A percentile compares a stretch with the other conserved stretches of the same genome.
These are phyloP conservation scores for Motacilla alba DNA, from an alignment of 2,113 vertebrate genomes.

Conservation along the genomic window DNA sequence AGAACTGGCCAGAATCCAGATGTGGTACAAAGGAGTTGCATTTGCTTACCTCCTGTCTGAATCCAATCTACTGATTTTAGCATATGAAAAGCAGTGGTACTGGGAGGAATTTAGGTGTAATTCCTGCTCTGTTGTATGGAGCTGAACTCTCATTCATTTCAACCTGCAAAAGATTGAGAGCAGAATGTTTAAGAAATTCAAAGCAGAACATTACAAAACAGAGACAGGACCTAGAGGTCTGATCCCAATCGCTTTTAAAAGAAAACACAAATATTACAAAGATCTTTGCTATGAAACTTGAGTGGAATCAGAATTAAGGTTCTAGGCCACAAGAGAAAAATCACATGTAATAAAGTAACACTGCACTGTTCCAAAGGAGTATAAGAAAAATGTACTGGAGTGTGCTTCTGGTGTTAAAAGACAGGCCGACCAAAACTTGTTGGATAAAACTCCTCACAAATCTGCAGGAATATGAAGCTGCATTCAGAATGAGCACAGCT, in stretches of 20 bases:
- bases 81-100: background rate
- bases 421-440: background rate
- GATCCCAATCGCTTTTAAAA: background rate
- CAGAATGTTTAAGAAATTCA: background rate
- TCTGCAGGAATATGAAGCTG: background rate
- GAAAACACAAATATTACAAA: background rate
- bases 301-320: background rate
- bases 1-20: background rate
- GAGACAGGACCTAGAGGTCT: background rate
- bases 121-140: background rate
- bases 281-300: background rate
- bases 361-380: background rate
- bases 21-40: background rate
- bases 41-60: background rate
- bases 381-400: background rate
- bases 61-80: background rate
- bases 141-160: background rate
- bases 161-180: background rate
- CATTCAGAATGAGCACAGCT: background rate
- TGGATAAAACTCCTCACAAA: background rate
- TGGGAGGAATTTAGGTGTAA: background rate
- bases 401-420: background rate
- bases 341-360: background rate
- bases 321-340: background rate
- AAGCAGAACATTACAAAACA: background rate